A percentile compares a stretch with the other conserved stretches of the same genome.
phyloP scores from a whole-genome alignment of 1,140 invertebrate species.

The Conus ventricosus region DNA sequence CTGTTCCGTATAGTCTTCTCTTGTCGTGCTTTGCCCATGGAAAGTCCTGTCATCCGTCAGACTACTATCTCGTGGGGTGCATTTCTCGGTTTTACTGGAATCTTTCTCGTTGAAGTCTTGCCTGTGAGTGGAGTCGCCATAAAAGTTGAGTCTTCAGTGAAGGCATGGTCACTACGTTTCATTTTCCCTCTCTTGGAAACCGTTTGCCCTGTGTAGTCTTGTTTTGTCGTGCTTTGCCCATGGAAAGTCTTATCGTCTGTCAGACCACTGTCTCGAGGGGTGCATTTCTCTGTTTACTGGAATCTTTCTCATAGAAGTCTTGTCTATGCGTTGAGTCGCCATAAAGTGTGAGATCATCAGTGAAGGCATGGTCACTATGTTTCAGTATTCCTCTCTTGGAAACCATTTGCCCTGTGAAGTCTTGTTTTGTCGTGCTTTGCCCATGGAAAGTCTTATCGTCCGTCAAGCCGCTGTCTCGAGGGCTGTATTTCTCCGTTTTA shows the following conservation, averaged over 20 bases:
- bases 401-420: neutral
- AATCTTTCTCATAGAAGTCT: neutral
- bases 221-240: neutral
- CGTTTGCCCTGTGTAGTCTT: neutral
- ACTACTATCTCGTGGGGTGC: neutral
- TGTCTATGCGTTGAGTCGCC: neutral
- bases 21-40: neutral
- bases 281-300: neutral
- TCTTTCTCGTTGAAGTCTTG: slow-evolving; percentile 1
- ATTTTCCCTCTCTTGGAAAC: neutral
- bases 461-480: neutral
- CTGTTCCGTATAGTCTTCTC: neutral
- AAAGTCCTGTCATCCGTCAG: neutral
- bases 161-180: neutral
- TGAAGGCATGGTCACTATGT: neutral
- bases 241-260: neutral
- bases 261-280: neutral
- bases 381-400: neutral
- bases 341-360: neutral
- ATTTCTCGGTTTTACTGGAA: neutral
- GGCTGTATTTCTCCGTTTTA: neutral
- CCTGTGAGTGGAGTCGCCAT: neutral
- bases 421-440: neutral
- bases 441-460: neutral
- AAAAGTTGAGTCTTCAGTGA: neutral